Conservation (phyloP, 2,797 vertebrate species). For the Gymnoscopelus microlampas region DNA sequence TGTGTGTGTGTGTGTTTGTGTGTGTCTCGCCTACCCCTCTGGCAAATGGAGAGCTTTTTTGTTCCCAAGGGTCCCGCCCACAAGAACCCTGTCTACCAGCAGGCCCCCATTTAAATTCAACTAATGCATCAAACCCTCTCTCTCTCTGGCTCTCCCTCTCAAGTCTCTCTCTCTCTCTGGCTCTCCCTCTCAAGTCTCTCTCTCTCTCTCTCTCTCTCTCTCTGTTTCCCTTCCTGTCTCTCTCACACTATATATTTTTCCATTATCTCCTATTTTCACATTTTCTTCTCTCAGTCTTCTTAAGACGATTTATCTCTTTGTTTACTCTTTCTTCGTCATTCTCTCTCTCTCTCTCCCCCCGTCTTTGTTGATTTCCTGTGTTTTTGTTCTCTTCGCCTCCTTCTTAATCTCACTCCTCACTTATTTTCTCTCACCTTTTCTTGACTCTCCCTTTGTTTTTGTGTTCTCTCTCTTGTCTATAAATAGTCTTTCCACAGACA, state of each 20-base stretch:
- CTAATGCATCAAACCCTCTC: constrained; percentile 19
- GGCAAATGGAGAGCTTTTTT: constrained; percentile 15
- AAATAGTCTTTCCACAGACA: neutral
- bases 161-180: neutral
- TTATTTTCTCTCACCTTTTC: neutral
- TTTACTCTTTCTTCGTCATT: too few relatives aligned
- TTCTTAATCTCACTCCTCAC: constrained; percentile 2
- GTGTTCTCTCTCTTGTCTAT: constrained; percentile 22
- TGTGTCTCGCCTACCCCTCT: constrained; percentile 9
- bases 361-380: constrained; percentile 3
- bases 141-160: constrained; percentile 3
- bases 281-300: too few relatives aligned
- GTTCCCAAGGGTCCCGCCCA: constrained; percentile 27
- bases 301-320: too few relatives aligned
- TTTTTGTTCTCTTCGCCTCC: neutral
- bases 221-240: too few relatives aligned
- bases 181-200: too few relatives aligned
- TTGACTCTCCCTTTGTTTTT: constrained; percentile 1
- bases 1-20: neutral
- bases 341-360: neutral
- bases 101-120: constrained; percentile 50
- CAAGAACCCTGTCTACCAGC: constrained; percentile 19
- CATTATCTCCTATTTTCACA: too few relatives aligned
- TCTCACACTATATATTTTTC: too few relatives aligned
- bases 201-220: constrained; percentile 14